Conservation (phyloP, 2,888 invertebrate genomes). For the Clepsis dumicolana region DNA sequence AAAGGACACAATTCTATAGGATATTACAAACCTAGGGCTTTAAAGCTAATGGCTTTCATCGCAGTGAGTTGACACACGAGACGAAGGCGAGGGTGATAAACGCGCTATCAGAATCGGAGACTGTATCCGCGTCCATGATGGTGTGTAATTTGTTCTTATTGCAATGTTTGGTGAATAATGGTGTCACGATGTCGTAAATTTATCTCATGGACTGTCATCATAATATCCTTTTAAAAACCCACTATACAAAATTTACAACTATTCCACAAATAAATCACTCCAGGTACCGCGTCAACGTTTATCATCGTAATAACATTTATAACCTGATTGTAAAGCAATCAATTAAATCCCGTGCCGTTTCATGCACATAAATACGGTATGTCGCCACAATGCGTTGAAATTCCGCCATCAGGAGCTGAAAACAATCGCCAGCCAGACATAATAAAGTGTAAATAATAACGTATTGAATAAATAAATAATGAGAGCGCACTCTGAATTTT, state of each 20-base stretch:
- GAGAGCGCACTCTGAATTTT: conserved; percentile 52
- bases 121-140: too few species aligned
- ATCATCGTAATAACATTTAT: conserved; percentile 24
- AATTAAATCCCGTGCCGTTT: conserved; percentile 39
- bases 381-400: conserved; percentile 39
- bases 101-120: too few species aligned
- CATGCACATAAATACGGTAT: conserved; percentile 39
- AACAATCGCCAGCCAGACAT: conserved; percentile 49
- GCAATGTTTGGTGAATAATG: too few species aligned
- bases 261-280: conserved; percentile 2
- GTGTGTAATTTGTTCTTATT: too few species aligned
- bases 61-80: too few species aligned
- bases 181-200: too few species aligned
- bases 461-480: conserved; percentile 53
- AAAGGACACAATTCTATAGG: background rate
- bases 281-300: background rate
- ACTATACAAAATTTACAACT: background rate
- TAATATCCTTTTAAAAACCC: background rate
- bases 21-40: background rate
- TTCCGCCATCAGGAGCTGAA: conserved; percentile 42
- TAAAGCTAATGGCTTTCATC: background rate
- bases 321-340: conserved; percentile 37
- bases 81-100: too few species aligned
- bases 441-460: conserved; percentile 54
- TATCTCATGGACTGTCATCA: too few species aligned